A percentile compares a stretch with the other conserved stretches of the same genome.
phyloP scores from a whole-genome alignment of 2,888 invertebrate genomes.

The Linnaemya tessellans region DNA sequence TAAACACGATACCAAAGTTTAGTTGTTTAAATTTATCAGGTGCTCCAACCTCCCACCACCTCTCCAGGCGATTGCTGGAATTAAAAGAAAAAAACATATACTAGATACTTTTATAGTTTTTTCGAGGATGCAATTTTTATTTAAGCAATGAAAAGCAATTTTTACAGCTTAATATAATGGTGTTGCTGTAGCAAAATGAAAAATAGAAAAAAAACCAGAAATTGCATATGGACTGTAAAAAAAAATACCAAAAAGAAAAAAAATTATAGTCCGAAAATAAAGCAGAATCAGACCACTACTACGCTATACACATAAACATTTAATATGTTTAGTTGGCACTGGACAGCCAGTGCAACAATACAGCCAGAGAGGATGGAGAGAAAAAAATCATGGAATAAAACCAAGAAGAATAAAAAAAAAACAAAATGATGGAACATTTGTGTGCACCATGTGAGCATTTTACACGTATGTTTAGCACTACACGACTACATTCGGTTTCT shows the following conservation, averaged over 20 bases:
- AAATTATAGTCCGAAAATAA: slow-evolving; percentile 30
- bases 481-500: slow-evolving; percentile 57
- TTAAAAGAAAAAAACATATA: slow-evolving; percentile 12
- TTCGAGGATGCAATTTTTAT: slow-evolving; percentile 70
- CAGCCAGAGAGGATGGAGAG: slow-evolving; percentile 6
- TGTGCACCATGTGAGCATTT: slow-evolving; percentile 21
- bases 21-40: slow-evolving; percentile 36
- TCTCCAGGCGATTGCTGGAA: neutral
- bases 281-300: slow-evolving; percentile 15
- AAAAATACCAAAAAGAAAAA: slow-evolving; percentile 27
- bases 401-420: slow-evolving; percentile 16
- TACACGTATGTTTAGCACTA: slow-evolving; percentile 46
- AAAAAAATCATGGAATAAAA: slow-evolving; percentile 16
- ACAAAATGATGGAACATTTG: neutral
- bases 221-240: slow-evolving; percentile 16
- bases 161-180: slow-evolving; percentile 75
- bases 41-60: neutral
- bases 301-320: neutral
- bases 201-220: slow-evolving; percentile 8
- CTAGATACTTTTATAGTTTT: slow-evolving; percentile 42
- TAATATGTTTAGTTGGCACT: slow-evolving; percentile 12
- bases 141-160: slow-evolving; percentile 79
- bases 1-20: slow-evolving; percentile 63
- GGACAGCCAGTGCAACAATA: slow-evolving; percentile 2
- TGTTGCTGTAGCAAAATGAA: slow-evolving; percentile 49